These are phyloP conservation scores for Callyntrura sp. DNA, from an alignment of 2,888 invertebrate species.

Conservation along the genomic window DNA sequence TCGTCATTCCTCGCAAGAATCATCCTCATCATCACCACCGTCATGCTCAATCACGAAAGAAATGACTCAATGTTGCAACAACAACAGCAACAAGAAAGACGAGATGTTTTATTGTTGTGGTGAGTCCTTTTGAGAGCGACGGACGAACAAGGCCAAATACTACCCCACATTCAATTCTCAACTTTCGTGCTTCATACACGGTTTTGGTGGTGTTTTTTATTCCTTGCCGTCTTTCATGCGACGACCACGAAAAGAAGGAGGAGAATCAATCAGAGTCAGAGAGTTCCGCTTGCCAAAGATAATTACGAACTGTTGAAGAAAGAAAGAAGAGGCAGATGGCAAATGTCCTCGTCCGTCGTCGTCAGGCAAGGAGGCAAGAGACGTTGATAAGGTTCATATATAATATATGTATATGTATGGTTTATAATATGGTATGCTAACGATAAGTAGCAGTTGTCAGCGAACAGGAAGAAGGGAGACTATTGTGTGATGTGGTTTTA, in stretches of 20 bases:
- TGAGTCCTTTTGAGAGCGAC: too few species aligned
- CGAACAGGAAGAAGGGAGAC: neutral
- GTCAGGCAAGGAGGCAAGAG: neutral
- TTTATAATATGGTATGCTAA: neutral
- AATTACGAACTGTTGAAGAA: neutral
- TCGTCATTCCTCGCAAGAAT: neutral
- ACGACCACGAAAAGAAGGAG: too few species aligned
- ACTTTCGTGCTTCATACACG: neutral
- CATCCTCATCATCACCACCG: neutral
- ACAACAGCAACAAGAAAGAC: neutral
- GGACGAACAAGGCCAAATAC: too few species aligned
- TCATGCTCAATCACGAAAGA: neutral
- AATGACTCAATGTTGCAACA: constrained; percentile 12
- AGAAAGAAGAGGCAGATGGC: neutral
- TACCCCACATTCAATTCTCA: too few species aligned
- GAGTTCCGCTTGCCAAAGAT: neutral
- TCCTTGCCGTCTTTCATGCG: neutral
- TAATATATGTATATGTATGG: neutral
- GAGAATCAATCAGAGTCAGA: too few species aligned
- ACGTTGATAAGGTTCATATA: neutral
- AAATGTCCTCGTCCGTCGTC: neutral
- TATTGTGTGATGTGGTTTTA: neutral
- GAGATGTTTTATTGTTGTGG: neutral
- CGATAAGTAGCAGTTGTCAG: neutral
- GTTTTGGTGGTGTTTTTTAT: neutral